Evolutionary conservation across 2,113 vertebrate species (phyloP), one percentile per base, ranked within the genome.

Genomic region (Muntiacus reevesi): DNA sequence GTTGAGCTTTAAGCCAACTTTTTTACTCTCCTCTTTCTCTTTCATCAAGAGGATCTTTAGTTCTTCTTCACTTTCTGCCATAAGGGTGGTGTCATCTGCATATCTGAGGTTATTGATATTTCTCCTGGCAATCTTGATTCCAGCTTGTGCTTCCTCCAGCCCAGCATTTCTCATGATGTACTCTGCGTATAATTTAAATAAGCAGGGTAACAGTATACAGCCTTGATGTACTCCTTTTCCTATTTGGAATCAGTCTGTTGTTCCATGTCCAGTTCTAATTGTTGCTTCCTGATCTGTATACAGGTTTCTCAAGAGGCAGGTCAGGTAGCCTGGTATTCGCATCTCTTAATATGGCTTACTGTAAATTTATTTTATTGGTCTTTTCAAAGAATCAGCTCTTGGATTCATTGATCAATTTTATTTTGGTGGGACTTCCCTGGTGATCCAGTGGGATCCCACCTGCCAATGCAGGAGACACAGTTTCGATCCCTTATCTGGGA

Each of bases 171-270:
- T 67, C 16, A 67, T n/a, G 16, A n/a, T 67, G 16, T 67, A n/a
- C 33, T n/a, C 62, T 67, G 62, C 33, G 2, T 67, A n/a, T 0
- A 67, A n/a, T 0, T 67, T 67, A 67, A 67, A n/a, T 67, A n/a
- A 10, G 3, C 33, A 9, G 16, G 7, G 16, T 67, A 33, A 67
- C 2, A 9, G 2, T n/a, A 67, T n/a, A 67, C 64, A 67, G 16
- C 4, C 16, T 67, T n/a, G 33, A 67, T 0, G 0, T n/a, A 19
- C 4, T 67, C 33, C 64, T 19, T 67, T n/a, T n/a, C 64, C 8
- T 0, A 67, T 67, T n/a, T 67, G 64, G 17, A 67, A 67, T 4
- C 33, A 67, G 8, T 19, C 33, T 67, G 64, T 67, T n/a, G 16
- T 67, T n/a, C 64, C 33, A n/a, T 19, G 33, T n/a, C 64, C 33